phyloP scores from a whole-genome alignment of 2,113 vertebrate species.

The Notechis scutatus region DNA sequence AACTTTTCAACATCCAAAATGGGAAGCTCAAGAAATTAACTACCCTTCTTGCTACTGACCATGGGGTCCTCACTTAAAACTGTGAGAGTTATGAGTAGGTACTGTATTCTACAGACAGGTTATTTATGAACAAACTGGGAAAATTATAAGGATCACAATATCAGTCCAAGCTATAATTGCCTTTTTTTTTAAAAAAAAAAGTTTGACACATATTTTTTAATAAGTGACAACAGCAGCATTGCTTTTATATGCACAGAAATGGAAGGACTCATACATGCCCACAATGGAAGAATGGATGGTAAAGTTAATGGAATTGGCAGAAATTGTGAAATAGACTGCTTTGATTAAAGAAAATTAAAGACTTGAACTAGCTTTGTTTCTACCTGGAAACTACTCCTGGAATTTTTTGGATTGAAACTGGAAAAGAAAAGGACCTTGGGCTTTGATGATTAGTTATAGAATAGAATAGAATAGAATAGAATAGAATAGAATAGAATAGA shows the following conservation, averaged over 20 bases:
- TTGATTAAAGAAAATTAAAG: neutral
- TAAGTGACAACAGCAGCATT: neutral
- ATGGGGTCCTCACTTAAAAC: neutral
- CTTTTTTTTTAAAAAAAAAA: neutral
- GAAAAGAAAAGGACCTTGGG: neutral
- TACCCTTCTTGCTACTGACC: constrained; percentile 30
- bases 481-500: neutral
- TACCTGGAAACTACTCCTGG: neutral
- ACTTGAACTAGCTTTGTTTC: neutral
- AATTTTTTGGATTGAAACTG: neutral
- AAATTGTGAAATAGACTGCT: neutral
- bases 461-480: neutral
- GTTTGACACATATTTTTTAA: neutral
- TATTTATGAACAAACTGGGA: neutral
- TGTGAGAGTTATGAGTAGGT: neutral
- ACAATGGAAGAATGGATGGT: neutral
- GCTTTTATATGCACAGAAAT: neutral
- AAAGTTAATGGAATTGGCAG: neutral
- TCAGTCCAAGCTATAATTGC: neutral
- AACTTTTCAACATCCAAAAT: constrained; percentile 52
- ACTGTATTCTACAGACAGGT: neutral
- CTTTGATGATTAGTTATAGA: neutral
- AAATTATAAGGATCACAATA: neutral
- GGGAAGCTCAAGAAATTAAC: neutral
- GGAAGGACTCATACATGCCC: neutral